Base-by-base conservation (phyloP, 2,113 vertebrate genomes). In the Cebidichthys violaceus region DNA sequence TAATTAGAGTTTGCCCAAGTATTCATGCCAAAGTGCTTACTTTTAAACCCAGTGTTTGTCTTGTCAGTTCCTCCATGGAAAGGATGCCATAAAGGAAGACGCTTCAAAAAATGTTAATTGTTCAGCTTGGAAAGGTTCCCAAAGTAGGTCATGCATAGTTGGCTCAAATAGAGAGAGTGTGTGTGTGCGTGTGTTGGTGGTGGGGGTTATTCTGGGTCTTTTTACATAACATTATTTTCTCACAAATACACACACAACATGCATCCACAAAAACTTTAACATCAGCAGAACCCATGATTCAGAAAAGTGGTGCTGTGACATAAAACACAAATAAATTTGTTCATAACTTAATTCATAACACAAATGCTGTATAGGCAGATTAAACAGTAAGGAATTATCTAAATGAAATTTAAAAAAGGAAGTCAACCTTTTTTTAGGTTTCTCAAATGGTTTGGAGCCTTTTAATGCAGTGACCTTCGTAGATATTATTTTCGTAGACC, bases 121-220 rank as follows among this genome's bases (percentile, higher is more conserved):
- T 94, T 94, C 60, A 59, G 86, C 91, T 89, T 94, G 86, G 92
- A 89, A 59, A 88, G 88, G 86, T 86, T 90, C 54, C 70, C 77
- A 89, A 94, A 94, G 90, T 94, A 94, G 93, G 92, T 93, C 92
- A 94, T 84, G 83, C 89, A 89, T 80, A 84, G 89, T 89, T 86
- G 90, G 88, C 88, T 91, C 70, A 92, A 93, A 93, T 92, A 82
- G 92, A 90, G 66, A 50, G 83, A 52, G 70, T 37, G 70, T 65
- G 77, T 76, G 81, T 82, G 67, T 69, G 13, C 66, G 79, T 68
- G 54, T 35, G 47, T 7, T 65, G 68, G 52, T 39, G 57, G 35
- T n/a, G 15, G 47, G 66, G 59, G 54, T 52, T 50, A 74, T 81
- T 89, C 65, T 39, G 24, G 82, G 72, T 41, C 31, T 20, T 85